phyloP scores from a whole-genome alignment of 2,888 invertebrate genomes.

The Lacanobia wlatinum region DNA sequence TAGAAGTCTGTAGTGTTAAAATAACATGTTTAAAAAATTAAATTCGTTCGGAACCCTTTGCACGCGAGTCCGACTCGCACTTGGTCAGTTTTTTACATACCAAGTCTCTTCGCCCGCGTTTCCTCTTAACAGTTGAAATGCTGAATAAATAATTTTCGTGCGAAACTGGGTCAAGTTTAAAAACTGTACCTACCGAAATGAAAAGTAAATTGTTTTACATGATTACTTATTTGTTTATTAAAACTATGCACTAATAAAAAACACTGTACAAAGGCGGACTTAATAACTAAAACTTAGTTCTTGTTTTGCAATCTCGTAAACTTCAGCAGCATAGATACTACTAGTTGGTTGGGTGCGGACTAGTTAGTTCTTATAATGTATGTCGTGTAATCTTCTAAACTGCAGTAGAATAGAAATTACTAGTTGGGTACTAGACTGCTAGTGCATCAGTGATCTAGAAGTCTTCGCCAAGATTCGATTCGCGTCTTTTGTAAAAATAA shows the following conservation, averaged over 20 bases:
- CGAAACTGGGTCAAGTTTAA: constrained; percentile 1
- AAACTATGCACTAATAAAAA: no score
- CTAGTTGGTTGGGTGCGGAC: no score
- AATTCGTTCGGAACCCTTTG: no score
- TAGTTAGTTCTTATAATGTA: background rate
- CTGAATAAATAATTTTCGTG: background rate
- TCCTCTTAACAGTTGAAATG: constrained; percentile 1
- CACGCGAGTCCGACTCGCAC: no score
- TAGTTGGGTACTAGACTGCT: background rate
- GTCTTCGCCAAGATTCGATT: background rate
- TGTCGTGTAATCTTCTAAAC: background rate
- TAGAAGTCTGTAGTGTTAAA: no score
- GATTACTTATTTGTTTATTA: background rate
- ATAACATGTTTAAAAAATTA: no score
- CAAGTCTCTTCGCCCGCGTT: no score
- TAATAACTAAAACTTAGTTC: no score
- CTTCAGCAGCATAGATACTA: no score
- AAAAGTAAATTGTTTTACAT: background rate
- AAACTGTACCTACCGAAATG: background rate
- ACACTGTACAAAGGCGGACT: no score
- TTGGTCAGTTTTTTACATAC: no score
- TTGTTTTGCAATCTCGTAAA: no score
- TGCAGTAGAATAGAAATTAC: background rate
- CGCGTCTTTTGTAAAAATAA: background rate
- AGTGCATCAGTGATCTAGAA: background rate